A percentile compares a stretch with the other conserved stretches of the same genome.
These are phyloP conservation scores for Zoanthus gigantus DNA, from an alignment of 92 coral and sea anemone genomes.

Conservation along the genomic window DNA sequence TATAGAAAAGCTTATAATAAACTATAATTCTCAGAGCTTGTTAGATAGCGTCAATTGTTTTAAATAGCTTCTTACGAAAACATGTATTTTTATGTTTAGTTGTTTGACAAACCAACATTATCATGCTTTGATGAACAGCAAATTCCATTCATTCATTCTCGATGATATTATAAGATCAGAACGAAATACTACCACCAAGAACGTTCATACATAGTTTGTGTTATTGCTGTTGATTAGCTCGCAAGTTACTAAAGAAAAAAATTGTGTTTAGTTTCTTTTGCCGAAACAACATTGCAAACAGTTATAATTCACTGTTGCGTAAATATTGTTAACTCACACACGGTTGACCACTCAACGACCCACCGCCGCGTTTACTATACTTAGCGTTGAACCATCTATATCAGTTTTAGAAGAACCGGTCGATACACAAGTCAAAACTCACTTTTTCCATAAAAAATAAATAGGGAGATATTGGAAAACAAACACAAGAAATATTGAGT, in stretches of 20 bases:
- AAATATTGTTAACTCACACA: neutral
- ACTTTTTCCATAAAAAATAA: no score
- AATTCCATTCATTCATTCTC: neutral
- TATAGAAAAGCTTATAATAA: neutral
- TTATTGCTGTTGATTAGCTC: neutral
- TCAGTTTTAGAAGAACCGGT: neutral
- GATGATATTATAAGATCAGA: neutral
- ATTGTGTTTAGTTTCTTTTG: neutral
- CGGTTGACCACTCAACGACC: neutral
- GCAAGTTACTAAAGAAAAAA: neutral
- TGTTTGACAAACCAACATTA: neutral
- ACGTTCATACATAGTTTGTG: neutral
- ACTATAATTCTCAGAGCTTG: no score
- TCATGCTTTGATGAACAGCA: neutral
- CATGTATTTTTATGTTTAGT: neutral
- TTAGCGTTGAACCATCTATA: no score
- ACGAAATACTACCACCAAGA: neutral
- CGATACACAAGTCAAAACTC: neutral
- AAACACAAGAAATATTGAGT: no score
- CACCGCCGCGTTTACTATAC: neutral
- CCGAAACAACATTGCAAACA: neutral
- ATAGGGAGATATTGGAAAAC: no score
- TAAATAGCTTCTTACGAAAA: slow-evolving; percentile 32
- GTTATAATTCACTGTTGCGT: neutral
- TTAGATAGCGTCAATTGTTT: slow-evolving; percentile 1